Base-by-base conservation (phyloP, 2,888 invertebrate species). In the Acholoe squamosa region DNA sequence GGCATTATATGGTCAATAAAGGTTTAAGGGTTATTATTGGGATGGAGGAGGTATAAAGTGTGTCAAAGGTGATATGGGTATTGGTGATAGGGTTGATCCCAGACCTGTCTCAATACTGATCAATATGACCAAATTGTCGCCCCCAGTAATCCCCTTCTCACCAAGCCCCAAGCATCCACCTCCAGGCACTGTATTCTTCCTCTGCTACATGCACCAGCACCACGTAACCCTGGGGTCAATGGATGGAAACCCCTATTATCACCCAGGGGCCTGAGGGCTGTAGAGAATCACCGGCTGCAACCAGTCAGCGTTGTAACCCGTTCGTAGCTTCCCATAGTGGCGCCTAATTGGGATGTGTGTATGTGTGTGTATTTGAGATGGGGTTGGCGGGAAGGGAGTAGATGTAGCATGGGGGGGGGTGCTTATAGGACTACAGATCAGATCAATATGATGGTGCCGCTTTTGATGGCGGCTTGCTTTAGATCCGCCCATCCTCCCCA, bases 271-370 rank as follows among this genome's bases (percentile, higher is more conserved):
- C 76, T 19, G 5, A 61, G 61, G 76, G 76, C 31, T 43, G 43
- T 16, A 16, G 28, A 76, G 76, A 76, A 76, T 76, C 76, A 76
- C 76, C 76, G 76, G 76, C 76, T 76, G 76, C 76, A 76, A 76
- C 76, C 25, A 25, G 25, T 28, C 76, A 16, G 14, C 80, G 43
- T 43, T 80, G 34, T 80, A 80, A 80, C 80, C 34, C 43, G 80
- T 34, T 80, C 34, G 80, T 22, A 34, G 43, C 80, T 34, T 43
- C 80, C 34, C 43, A 33, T 34, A 19, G 19, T n/a, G 80, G 34
- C 19, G 22, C 34, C 80, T 80, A 80, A 80, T 80, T 80, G 80
- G 31, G 33, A 33, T 34, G 19, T 43, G 43, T 43, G 43, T 3
- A 10, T 43, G 43, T 43, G 43, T 43, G 43, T 43, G 43, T 43